Percentiles rank a stretch among this genome's conserved stretches.
phyloP scores from a whole-genome alignment of 2,797 vertebrate species.

The Sebastolobus altivelis region DNA sequence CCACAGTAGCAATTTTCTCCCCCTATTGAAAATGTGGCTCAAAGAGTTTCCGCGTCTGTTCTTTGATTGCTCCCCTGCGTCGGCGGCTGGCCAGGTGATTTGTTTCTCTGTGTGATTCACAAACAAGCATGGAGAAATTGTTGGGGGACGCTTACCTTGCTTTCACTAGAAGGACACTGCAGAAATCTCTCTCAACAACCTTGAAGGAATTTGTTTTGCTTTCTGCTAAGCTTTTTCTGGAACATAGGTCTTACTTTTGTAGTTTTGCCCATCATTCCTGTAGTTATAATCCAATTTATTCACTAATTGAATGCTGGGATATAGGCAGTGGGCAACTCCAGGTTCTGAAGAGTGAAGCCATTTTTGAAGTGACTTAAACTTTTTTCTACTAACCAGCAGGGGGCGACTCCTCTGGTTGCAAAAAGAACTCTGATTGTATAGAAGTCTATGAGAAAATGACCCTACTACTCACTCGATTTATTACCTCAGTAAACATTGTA shows the following conservation, averaged over 20 bases:
- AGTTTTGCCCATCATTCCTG: not conserved
- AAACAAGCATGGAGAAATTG: constrained; percentile 58
- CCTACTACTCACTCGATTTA: too few relatives aligned
- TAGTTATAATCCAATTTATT: not conserved
- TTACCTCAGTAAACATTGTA: too few relatives aligned
- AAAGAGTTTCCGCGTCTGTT: constrained; percentile 61
- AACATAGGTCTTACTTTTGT: not conserved
- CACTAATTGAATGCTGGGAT: not conserved
- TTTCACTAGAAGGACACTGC: not conserved
- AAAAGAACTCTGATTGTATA: too few relatives aligned
- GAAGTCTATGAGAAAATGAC: too few relatives aligned
- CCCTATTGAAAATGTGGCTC: constrained; percentile 57
- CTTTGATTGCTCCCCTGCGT: constrained; percentile 58
- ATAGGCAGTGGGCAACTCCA: too few relatives aligned
- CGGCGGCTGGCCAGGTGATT: constrained; percentile 67
- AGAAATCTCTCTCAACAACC: constrained; percentile 10
- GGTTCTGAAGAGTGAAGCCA: too few relatives aligned
- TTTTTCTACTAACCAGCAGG: too few relatives aligned
- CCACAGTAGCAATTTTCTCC: constrained; percentile 68
- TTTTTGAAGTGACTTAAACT: too few relatives aligned
- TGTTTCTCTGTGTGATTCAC: constrained; percentile 65
- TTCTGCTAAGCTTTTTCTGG: not conserved
- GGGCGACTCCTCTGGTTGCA: too few relatives aligned
- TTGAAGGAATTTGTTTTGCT: not conserved
- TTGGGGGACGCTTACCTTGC: constrained; percentile 30